phyloP scores from a whole-genome alignment of 2,797 vertebrate species.

The Falco cherrug region DNA sequence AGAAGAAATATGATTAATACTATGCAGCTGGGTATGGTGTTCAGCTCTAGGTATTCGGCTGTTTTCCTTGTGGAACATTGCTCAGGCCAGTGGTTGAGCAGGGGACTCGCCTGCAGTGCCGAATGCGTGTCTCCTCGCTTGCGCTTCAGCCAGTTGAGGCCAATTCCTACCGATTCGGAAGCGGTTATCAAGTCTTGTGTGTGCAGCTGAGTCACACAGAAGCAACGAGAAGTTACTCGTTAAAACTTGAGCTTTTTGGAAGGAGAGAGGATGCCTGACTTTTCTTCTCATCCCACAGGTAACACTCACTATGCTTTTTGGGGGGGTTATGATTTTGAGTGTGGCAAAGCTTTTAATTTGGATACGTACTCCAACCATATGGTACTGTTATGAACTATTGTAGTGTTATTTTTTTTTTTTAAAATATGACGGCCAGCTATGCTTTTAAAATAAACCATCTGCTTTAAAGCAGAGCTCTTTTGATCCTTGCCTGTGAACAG shows the following conservation, averaged over 20 bases:
- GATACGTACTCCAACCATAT: not conserved
- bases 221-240: not conserved
- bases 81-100: not conserved
- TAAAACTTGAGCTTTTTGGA: not conserved
- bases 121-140: fast-evolving
- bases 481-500: slow-evolving; percentile 13
- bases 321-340: not conserved
- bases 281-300: not conserved
- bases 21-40: not conserved
- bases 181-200: not conserved
- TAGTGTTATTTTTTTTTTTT: not conserved
- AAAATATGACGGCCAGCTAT: not conserved
- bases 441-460: slow-evolving; percentile 44
- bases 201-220: not conserved
- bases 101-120: not conserved
- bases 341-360: not conserved
- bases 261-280: not conserved
- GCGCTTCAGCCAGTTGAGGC: not conserved
- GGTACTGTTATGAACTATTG: not conserved
- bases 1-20: not conserved
- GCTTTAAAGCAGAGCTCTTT: not conserved
- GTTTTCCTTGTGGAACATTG: not conserved
- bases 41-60: not conserved
- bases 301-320: not conserved
- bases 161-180: not conserved